Percentiles rank a stretch among this genome's conserved stretches.
Conservation (phyloP, 2,888 invertebrate species). For the Desoria tigrina region DNA sequence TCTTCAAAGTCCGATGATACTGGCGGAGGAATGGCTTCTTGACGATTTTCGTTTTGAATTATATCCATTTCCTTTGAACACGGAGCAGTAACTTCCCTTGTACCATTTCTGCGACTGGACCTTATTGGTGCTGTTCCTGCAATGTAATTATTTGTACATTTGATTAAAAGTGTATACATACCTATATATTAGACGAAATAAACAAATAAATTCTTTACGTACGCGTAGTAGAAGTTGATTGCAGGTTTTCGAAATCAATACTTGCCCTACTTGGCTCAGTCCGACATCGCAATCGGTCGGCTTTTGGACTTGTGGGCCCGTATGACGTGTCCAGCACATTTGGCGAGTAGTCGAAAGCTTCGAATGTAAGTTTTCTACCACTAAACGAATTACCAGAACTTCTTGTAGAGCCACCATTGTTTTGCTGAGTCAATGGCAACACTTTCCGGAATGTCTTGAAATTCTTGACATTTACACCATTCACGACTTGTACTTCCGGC, state of each 20-base stretch:
- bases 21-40: too few relatives aligned
- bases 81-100: not conserved
- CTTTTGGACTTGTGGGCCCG: not conserved
- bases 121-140: too few relatives aligned
- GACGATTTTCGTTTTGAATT: too few relatives aligned
- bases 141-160: too few relatives aligned
- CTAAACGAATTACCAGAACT: not conserved
- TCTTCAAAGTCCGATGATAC: too few relatives aligned
- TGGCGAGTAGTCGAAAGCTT: not conserved
- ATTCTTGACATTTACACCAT: constrained; percentile 26
- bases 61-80: too few relatives aligned
- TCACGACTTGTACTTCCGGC: constrained; percentile 6
- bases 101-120: too few relatives aligned
- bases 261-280: not conserved
- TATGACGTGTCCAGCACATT: not conserved
- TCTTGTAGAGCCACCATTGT: not conserved
- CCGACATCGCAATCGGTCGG: not conserved
- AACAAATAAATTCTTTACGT: not conserved
- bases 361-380: constrained; percentile 9
- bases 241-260: not conserved
- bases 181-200: too few relatives aligned
- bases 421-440: constrained; percentile 14
- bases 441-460: constrained; percentile 40
- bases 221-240: not conserved
- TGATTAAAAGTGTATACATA: too few relatives aligned